Percentiles rank a stretch among this genome's conserved stretches.
Evolutionary conservation across 2,797 vertebrate species (phyloP).

Genomic region (Sebastes matsubarae): DNA sequence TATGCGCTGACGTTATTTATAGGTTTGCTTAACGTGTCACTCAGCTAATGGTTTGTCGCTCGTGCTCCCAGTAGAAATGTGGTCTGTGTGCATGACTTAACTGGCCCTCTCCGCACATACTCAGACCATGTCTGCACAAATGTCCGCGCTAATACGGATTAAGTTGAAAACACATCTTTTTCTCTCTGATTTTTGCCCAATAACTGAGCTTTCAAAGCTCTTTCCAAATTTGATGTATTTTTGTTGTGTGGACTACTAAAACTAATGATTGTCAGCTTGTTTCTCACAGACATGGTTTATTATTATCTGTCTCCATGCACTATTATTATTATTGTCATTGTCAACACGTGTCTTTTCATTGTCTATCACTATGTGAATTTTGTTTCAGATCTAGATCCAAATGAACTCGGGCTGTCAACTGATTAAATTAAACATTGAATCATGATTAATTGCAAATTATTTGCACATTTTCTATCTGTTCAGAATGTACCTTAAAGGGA

Average conservation of each 20-base stretch:
- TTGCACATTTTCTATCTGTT: too few relatives aligned
- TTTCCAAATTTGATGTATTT: not conserved
- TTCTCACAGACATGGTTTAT: not conserved
- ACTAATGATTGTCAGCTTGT: not conserved
- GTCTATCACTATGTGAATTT: not conserved
- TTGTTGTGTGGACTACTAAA: not conserved
- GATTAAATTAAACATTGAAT: too few relatives aligned
- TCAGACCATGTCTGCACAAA: not conserved
- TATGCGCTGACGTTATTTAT: slow-evolving; percentile 37
- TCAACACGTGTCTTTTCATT: not conserved
- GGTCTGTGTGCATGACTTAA: slow-evolving; percentile 20
- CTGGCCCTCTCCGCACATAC: slow-evolving; percentile 5
- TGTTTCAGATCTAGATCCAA: not conserved
- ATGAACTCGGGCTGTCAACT: not conserved
- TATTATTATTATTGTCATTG: not conserved
- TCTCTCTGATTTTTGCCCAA: not conserved
- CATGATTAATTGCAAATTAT: too few relatives aligned
- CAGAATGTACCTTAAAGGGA: too few relatives aligned
- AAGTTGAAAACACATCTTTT: slow-evolving; percentile 1
- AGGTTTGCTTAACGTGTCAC: slow-evolving; percentile 35
- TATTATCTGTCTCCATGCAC: not conserved
- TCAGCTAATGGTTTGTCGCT: slow-evolving; percentile 39
- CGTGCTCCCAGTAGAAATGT: slow-evolving; percentile 23
- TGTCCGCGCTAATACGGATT: not conserved
- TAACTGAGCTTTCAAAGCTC: slow-evolving; percentile 6